Evolutionary conservation across 2,113 vertebrate genomes (phyloP), one percentile per base, ranked within the genome.

Genomic region (Raphicerus campestris): DNA sequence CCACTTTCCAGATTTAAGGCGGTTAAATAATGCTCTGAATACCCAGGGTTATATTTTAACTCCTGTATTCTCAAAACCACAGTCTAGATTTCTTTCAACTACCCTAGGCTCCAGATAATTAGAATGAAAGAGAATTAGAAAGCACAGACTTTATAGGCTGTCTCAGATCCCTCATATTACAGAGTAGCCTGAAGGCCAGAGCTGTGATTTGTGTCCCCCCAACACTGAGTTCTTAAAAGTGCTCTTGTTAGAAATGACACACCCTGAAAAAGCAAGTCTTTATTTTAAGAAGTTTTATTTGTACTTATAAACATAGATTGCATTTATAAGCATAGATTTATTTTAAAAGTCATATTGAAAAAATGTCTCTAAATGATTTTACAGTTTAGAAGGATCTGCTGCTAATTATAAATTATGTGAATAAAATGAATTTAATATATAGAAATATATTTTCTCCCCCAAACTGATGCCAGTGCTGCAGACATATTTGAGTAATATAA

Each of bases 261-360:
- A 92, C 1, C 19, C 58, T 20, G 1, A 2, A 87, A 70, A 83
- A 93, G 15, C 75, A 89, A 66, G 19, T 93, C 8, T 88, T 84
- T 66, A 66, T 94, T 61, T 96, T 91, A 96, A 42, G 60, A 75
- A 96, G 89, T 84, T 60, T 60, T 11, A 56, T 53, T 94, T 94
- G 20, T 61, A 55, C 13, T 97, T 93, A 45, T 22, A 94, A 77
- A 81, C 56, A 39, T 58, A 93, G 10, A 86, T 35, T 94, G 35
- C 20, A 47, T 85, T 91, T 93, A 45, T 47, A 94, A 78, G 66
- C 51, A n/a, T 66, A 93, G 8, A 86, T 35, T 93, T 89, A 87
- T 53, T 95, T 66, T 35, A 49, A 78, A 94, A 85, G 20, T 61
- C 42, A 56, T 49, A 85, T 89, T 22, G 14, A 35, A 91, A 87